Evolutionary conservation across 1,140 invertebrate species (phyloP), one percentile per base, ranked within the genome.

Genomic region (Drosophila nannoptera): DNA sequence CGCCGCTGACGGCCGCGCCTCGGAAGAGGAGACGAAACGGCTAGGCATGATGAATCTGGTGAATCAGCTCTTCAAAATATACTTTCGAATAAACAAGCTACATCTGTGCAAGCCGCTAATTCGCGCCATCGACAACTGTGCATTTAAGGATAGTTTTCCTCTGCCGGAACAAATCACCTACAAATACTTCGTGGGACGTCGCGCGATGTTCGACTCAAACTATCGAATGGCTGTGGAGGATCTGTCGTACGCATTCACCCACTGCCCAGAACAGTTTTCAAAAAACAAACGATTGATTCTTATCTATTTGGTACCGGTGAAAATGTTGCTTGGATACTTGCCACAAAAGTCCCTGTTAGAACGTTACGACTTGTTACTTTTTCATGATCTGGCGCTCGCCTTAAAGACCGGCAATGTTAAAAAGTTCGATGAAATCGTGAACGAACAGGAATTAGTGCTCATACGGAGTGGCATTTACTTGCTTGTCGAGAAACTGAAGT

Each of bases 171-270:
- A 98, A 89, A 94, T 97, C 43, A 99, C 98, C 0, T 99, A 98
- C 89, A 96, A 95, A 83, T 99, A 98, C 91, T 99, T 97, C 91
- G 96, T 99, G 12, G 98, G 98, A 2, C 92, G 97, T 5, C 98
- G 99, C 90, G 95, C 97, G 2, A 99, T 99, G 96, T 99, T 99
- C 90, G 98, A 99, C 90, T 98, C 96, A 70, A 96, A 99, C 88
- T 99, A 98, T 87, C 95, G 95, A 90, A 92, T 92, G 52, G 98
- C 98, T 63, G 96, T 99, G 89, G 94, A 97, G 88, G 96, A 95
- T 88, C 91, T 99, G 5, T 94, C 95, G 2, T 99, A 95, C 91
- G 97, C 98, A 0, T 99, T 99, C 90, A 92, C 96, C 90, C 94
- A 95, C 81, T 98, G 97, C 86, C 96, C 98, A 70, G 93, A 91